These are phyloP conservation scores for Rhinoptilus africanus DNA, from an alignment of 2,113 vertebrate species.

Conservation along the genomic window DNA sequence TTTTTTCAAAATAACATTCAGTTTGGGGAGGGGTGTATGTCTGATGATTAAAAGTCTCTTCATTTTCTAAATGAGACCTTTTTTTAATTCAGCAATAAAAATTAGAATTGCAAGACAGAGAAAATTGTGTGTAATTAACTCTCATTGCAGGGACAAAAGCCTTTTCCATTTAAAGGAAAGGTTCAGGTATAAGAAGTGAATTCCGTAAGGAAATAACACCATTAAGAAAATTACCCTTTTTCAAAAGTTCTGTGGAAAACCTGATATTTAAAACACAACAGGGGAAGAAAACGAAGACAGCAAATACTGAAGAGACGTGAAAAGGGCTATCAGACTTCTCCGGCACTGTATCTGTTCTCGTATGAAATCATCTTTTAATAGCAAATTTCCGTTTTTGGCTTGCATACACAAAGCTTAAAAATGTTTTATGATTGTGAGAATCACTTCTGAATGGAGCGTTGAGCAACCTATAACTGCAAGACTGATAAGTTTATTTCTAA, in stretches of 20 bases:
- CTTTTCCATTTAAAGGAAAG: background rate
- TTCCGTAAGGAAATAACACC: background rate
- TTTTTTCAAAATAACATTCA: background rate
- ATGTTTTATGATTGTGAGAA: background rate
- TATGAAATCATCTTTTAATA: background rate
- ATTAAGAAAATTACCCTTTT: background rate
- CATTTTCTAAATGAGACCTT: background rate
- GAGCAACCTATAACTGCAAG: background rate
- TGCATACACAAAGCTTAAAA: background rate
- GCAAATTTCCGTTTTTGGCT: background rate
- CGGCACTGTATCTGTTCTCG: accelerated
- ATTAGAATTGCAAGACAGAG: background rate
- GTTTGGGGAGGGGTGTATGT: accelerated
- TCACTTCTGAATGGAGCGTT: background rate
- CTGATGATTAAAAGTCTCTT: background rate
- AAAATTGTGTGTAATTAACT: background rate
- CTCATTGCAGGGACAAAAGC: background rate
- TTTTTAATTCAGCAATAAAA: background rate
- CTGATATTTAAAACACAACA: background rate
- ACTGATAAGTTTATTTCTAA: background rate
- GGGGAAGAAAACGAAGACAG: background rate
- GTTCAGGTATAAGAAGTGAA: background rate
- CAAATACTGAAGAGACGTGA: background rate
- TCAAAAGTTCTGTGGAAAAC: background rate
- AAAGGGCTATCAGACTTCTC: background rate